Conservation (phyloP, 2,888 invertebrate species). For the Tholera decimalis region DNA sequence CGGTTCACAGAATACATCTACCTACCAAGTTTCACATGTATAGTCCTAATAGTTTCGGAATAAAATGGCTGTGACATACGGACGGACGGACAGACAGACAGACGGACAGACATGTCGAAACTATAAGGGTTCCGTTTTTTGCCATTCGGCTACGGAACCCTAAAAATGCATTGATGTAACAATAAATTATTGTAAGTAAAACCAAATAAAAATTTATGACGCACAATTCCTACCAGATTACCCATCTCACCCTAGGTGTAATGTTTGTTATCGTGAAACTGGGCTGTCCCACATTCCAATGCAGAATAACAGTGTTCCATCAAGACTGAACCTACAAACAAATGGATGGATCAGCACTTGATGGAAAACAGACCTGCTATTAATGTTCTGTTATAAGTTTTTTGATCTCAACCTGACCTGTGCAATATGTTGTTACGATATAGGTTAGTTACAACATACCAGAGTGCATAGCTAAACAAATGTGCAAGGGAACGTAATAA, state of each 20-base stretch:
- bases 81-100: too few species aligned
- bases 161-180: too few species aligned
- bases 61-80: too few species aligned
- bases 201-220: too few species aligned
- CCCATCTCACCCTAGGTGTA: conserved; percentile 3
- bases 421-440: conserved; percentile 14
- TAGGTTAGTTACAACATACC: conserved; percentile 28
- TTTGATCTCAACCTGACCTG: conserved; percentile 23
- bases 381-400: conserved; percentile 18
- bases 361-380: conserved; percentile 30
- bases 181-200: too few species aligned
- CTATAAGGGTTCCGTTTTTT: too few species aligned
- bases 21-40: too few species aligned
- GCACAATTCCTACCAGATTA: neutral
- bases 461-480: neutral
- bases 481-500: too few species aligned
- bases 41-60: too few species aligned
- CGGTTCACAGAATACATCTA: too few species aligned
- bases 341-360: conserved; percentile 14
- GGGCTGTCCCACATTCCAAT: conserved; percentile 16
- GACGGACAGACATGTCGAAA: too few species aligned
- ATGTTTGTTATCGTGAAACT: conserved; percentile 1
- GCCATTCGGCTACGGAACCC: too few species aligned
- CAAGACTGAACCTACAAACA: conserved; percentile 23
- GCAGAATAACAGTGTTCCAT: conserved; percentile 17